phyloP scores from a whole-genome alignment of 2,113 vertebrate genomes.

The Pelmatolapia mariae region DNA sequence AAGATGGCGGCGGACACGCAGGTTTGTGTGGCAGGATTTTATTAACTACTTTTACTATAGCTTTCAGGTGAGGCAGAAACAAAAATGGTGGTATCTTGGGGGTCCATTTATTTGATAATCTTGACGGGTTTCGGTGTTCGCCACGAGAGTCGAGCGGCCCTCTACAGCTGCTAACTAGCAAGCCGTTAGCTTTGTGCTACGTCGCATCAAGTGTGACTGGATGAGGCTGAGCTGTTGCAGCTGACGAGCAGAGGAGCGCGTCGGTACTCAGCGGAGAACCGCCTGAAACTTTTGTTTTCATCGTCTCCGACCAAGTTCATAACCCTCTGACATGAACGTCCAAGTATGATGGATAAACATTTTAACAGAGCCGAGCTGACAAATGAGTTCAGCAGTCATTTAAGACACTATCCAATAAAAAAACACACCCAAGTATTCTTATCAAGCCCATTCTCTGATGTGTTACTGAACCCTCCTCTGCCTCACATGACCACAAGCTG shows the following conservation, averaged over 20 bases:
- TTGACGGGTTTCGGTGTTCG: neutral
- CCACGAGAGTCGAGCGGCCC: fast-evolving
- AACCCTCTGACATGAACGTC: neutral
- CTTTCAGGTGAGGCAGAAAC: fast-evolving
- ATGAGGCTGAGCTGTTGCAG: neutral
- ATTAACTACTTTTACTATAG: neutral
- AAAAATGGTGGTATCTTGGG: fast-evolving
- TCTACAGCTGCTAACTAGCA: neutral
- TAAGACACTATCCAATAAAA: neutral
- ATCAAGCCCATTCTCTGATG: neutral
- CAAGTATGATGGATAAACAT: neutral
- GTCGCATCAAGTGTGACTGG: conserved; percentile 9
- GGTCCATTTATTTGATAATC: neutral
- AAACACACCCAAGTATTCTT: neutral
- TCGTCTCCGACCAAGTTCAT: neutral
- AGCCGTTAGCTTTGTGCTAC: conserved; percentile 36
- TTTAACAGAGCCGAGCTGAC: neutral
- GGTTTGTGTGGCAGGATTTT: conserved; percentile 73
- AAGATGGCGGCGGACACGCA: conserved; percentile 97
- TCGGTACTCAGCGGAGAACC: neutral
- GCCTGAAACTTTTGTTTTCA: neutral
- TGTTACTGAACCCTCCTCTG: neutral
- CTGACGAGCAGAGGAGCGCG: neutral
- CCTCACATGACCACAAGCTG: neutral
- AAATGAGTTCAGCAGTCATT: neutral